Percentiles rank a stretch among this genome's conserved stretches.
Conservation (phyloP, 2,797 vertebrate genomes). For the Danio jaintianensis region DNA sequence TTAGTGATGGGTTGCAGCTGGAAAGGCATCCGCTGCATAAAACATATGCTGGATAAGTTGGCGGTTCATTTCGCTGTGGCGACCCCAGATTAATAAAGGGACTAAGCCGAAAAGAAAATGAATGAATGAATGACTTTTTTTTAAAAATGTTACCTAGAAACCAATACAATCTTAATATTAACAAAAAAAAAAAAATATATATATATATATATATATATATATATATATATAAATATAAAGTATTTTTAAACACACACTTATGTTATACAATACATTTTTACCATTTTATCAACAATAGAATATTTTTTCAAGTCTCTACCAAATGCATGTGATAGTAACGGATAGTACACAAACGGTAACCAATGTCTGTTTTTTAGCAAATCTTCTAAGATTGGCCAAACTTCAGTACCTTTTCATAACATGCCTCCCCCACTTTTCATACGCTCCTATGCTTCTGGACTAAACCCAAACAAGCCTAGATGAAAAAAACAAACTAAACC, state of each 20-base stretch:
- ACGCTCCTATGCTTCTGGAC: not conserved
- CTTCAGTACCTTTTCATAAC: not conserved
- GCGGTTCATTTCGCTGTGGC: no score
- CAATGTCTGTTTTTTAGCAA: not conserved
- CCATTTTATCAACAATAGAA: not conserved
- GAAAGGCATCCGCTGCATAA: no score
- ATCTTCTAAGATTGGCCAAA: not conserved
- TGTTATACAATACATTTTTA: not conserved
- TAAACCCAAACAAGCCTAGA: constrained; percentile 15
- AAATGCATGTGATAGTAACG: not conserved
- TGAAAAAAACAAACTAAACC: constrained; percentile 4
- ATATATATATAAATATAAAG: no score
- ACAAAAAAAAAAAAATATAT: no score
- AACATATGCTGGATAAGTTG: no score
- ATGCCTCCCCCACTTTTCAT: not conserved
- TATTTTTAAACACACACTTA: not conserved
- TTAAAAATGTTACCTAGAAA: no score
- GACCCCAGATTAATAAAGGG: no score
- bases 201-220: no score
- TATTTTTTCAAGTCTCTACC: not conserved
- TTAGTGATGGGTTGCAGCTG: no score
- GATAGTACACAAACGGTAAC: not conserved
- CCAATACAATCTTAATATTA: no score
- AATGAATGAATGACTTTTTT: no score
- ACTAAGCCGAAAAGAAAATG: no score